Evolutionary conservation across 2,113 vertebrate genomes (phyloP), one percentile per base, ranked within the genome.

Genomic region (Neodon shergylaensis): DNA sequence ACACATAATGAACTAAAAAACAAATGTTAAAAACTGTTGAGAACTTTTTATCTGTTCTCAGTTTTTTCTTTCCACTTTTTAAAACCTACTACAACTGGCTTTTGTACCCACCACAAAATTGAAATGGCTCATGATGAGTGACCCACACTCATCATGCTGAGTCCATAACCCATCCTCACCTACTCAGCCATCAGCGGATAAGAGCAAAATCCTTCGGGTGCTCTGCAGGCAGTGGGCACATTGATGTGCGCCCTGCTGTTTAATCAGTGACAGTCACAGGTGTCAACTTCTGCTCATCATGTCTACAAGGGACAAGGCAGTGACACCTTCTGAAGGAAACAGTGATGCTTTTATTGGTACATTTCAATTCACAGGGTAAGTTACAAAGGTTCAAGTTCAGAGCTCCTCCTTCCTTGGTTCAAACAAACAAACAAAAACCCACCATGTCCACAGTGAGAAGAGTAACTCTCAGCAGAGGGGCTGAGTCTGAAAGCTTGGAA

Each of bases 281-380:
- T 88, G 58, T 68, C 77, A 58, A 65, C 31, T 68, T 90, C 77
- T 52, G 36, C 1, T 73, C 72, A 91, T 21, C 70, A 14, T 81
- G 63, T 68, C 19, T 72, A 36, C 4, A 14, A 49, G 49, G 4
- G 3, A 0, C 3, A 72, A 66, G 11, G 2, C 49, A 93, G 72
- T 28, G 89, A 94, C 91, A 83, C 33, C 44, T 87, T 93, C 47
- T 66, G 63, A 84, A 91, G 63, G 83, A 96, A 89, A 84, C 74
- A 82, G 14, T 87, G 82, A 88, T 68, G 49, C 76, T 93, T 96
- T 94, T 92, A 89, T 54, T 96, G 58, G 91, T 92, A 86, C 87
- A 74, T 88, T 92, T 89, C 63, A 39, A 63, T 58, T 85, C 39
- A 68, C 39, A 82, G 7, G 19, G 22, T 85, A 70, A 28, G 26